Percentiles rank a stretch among this genome's conserved stretches.
Evolutionary conservation across 2,797 vertebrate species (phyloP).

Genomic region (Limosa lapponica): DNA sequence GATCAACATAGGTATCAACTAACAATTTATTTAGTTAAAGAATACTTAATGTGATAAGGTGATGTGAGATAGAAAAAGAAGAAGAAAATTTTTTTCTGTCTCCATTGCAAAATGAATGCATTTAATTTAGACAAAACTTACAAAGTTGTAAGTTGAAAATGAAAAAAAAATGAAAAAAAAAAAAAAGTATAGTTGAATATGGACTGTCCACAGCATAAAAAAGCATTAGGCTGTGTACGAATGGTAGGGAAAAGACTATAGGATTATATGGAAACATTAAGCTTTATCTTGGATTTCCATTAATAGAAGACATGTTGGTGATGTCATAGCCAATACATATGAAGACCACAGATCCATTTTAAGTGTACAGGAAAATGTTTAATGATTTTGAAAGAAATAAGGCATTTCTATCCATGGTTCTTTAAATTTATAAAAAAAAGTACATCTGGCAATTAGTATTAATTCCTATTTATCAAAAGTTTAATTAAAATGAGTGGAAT

Average conservation of each 20-base stretch:
- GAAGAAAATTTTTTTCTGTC: background rate
- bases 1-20: background rate
- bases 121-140: background rate
- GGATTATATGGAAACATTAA: background rate
- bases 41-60: background rate
- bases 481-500: background rate
- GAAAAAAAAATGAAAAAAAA: background rate
- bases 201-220: background rate
- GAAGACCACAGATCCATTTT: background rate
- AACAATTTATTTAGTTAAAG: background rate
- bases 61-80: background rate
- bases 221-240: background rate
- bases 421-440: background rate
- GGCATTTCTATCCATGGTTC: background rate
- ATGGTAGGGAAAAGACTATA: background rate
- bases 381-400: background rate
- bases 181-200: background rate
- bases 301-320: background rate
- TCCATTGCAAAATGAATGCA: background rate
- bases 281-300: background rate
- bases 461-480: background rate
- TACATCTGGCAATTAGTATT: background rate
- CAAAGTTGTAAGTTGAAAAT: rapidly evolving
- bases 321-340: background rate
- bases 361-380: background rate